phyloP scores from a whole-genome alignment of 2,888 invertebrate species.

The Gastracanthus pulcherrimus region DNA sequence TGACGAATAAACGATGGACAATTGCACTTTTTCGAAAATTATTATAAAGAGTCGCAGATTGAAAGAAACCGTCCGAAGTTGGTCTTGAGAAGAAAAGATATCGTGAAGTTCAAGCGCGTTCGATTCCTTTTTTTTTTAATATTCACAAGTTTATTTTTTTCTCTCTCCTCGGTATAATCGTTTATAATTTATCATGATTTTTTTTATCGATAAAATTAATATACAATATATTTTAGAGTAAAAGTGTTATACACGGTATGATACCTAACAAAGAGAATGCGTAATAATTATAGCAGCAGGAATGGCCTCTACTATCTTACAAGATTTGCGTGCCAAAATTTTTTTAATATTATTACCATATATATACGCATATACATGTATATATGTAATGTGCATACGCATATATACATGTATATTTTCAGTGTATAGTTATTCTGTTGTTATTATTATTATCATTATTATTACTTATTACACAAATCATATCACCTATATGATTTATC shows the following conservation, averaged over 20 bases:
- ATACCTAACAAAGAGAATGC: slow-evolving; percentile 74
- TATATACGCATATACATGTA: slow-evolving; percentile 46
- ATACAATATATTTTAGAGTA: slow-evolving; percentile 75
- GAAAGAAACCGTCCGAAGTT: slow-evolving; percentile 49
- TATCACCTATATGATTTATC: slow-evolving; percentile 74
- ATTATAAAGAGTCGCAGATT: slow-evolving; percentile 40
- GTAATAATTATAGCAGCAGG: slow-evolving; percentile 75
- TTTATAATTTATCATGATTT: slow-evolving; percentile 74
- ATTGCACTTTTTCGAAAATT: slow-evolving; percentile 54
- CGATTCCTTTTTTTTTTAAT: slow-evolving; percentile 57
- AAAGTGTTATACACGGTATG: slow-evolving; percentile 75
- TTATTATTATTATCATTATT: slow-evolving; percentile 71
- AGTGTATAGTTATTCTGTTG: slow-evolving; percentile 68
- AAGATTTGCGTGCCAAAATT: slow-evolving; percentile 75
- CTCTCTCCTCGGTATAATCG: slow-evolving; percentile 68
- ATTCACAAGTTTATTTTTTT: slow-evolving; percentile 69
- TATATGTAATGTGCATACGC: slow-evolving; percentile 52
- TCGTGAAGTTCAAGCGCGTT: slow-evolving; percentile 47
- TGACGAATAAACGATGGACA: slow-evolving; percentile 48
- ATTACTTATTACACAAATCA: slow-evolving; percentile 76
- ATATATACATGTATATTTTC: slow-evolving; percentile 56
- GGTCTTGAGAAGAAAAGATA: slow-evolving; percentile 50
- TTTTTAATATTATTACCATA: slow-evolving; percentile 61
- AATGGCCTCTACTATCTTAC: slow-evolving; percentile 76
- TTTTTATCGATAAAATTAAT: slow-evolving; percentile 75